Percentiles rank a stretch among this genome's conserved stretches.
These are phyloP conservation scores for Exephanes ischioxanthus DNA, from an alignment of 2,888 invertebrate species.

Conservation along the genomic window DNA sequence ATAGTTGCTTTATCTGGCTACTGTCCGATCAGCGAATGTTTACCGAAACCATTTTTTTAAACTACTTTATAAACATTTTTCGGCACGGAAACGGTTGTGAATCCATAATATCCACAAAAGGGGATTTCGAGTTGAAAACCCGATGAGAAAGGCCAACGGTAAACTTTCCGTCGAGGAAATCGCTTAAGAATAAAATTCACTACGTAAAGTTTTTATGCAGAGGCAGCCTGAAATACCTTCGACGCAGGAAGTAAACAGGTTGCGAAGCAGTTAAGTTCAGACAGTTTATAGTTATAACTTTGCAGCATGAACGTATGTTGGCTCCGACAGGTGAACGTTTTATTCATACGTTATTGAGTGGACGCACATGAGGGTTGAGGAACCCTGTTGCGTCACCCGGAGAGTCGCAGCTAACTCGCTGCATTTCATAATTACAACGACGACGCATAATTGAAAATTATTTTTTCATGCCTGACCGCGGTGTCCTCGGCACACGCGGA, in stretches of 20 bases:
- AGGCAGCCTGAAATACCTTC: neutral
- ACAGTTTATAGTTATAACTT: conserved; percentile 10
- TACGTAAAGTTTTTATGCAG: neutral
- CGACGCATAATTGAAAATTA: conserved; percentile 12
- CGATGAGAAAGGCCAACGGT: neutral
- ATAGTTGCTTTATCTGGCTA: neutral
- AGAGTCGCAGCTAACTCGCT: neutral
- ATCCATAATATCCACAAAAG: neutral
- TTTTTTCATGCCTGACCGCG: conserved; percentile 5
- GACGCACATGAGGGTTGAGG: conserved; percentile 51
- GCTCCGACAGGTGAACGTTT: conserved; percentile 52
- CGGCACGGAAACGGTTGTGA: neutral
- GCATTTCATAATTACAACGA: neutral
- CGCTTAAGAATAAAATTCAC: conserved; percentile 3
- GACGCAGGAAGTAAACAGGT: conserved; percentile 56
- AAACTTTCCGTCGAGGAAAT: neutral
- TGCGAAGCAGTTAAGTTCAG: conserved; percentile 33
- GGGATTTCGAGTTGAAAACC: neutral
- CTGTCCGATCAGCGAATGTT: no score
- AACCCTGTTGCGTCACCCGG: conserved; percentile 41
- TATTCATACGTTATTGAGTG: conserved; percentile 44
- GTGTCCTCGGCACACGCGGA: no score
- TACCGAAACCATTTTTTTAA: no score
- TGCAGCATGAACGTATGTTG: neutral
- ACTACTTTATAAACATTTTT: neutral